Evolutionary conservation across 2,888 invertebrate genomes (phyloP).

Genomic region (Coelopa pilipes): DNA sequence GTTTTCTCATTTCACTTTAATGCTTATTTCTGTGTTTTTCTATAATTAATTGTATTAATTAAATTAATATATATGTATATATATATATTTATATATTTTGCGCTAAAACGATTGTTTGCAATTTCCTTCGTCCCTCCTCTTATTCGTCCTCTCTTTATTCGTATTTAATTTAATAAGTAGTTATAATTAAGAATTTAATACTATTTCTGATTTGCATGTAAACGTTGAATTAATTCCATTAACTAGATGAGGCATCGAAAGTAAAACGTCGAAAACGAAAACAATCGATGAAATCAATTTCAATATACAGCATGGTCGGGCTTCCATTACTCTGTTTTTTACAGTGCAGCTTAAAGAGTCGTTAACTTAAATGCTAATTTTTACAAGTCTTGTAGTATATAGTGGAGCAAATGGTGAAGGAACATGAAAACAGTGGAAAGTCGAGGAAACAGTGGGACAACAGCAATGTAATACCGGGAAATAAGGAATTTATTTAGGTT

Average conservation of each 20-base stretch:
- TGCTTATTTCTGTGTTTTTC: slow-evolving; percentile 27
- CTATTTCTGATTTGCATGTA: slow-evolving; percentile 38
- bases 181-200: slow-evolving; percentile 43
- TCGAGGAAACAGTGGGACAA: background rate
- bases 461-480: background rate
- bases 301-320: slow-evolving; percentile 35
- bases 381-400: slow-evolving; percentile 63
- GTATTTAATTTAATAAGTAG: slow-evolving; percentile 32
- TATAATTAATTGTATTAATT: slow-evolving; percentile 31
- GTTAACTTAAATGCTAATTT: slow-evolving; percentile 56
- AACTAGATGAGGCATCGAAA: slow-evolving; percentile 25
- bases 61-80: slow-evolving; percentile 25
- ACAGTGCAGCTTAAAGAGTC: slow-evolving; percentile 51
- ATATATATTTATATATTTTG: slow-evolving; percentile 43
- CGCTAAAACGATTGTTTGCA: slow-evolving; percentile 53
- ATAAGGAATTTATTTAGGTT: too few relatives aligned
- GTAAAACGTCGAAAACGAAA: background rate
- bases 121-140: slow-evolving; percentile 44
- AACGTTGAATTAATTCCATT: background rate
- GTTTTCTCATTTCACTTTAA: slow-evolving; percentile 39
- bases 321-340: slow-evolving; percentile 42
- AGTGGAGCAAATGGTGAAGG: slow-evolving; percentile 12
- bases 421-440: background rate
- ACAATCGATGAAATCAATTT: slow-evolving; percentile 17
- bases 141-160: background rate